These are phyloP conservation scores for Cryptus armator DNA, from an alignment of 2,888 invertebrate species.

Conservation along the genomic window DNA sequence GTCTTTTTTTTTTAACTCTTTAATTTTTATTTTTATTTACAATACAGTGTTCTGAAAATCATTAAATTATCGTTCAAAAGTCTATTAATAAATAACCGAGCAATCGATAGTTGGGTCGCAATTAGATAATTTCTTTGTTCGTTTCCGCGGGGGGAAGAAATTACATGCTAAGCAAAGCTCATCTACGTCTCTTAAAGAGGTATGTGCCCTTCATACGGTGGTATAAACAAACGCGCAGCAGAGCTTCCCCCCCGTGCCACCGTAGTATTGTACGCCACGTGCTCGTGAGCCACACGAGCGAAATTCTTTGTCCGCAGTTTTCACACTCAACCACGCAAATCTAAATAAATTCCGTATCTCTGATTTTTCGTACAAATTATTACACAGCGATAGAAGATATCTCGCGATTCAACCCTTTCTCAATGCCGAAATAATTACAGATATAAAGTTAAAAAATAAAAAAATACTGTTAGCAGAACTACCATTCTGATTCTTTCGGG, in stretches of 20 bases:
- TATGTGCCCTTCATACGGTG: conserved; percentile 30
- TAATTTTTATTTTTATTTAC: no score
- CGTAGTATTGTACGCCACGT: conserved; percentile 28
- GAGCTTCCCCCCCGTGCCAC: conserved; percentile 10
- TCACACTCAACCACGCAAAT: neutral
- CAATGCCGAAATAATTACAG: neutral
- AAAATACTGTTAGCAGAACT: neutral
- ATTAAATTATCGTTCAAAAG: neutral
- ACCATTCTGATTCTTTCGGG: neutral
- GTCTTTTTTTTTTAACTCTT: neutral
- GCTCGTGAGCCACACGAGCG: conserved; percentile 27
- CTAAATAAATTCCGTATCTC: neutral
- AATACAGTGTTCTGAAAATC: neutral
- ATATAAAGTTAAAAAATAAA: neutral
- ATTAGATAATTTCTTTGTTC: conserved; percentile 38
- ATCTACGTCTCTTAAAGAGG: neutral
- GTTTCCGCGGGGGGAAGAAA: neutral
- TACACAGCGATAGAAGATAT: neutral
- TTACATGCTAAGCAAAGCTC: conserved; percentile 1
- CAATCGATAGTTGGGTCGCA: neutral
- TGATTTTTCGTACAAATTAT: neutral
- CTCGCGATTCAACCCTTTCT: neutral
- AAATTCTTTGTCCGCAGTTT: conserved; percentile 33
- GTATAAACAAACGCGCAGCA: conserved; percentile 35
- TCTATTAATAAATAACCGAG: no score